A percentile compares a stretch with the other conserved stretches of the same genome.
These are phyloP conservation scores for Microchirus variegatus DNA, from an alignment of 2,797 vertebrate species.

Conservation along the genomic window DNA sequence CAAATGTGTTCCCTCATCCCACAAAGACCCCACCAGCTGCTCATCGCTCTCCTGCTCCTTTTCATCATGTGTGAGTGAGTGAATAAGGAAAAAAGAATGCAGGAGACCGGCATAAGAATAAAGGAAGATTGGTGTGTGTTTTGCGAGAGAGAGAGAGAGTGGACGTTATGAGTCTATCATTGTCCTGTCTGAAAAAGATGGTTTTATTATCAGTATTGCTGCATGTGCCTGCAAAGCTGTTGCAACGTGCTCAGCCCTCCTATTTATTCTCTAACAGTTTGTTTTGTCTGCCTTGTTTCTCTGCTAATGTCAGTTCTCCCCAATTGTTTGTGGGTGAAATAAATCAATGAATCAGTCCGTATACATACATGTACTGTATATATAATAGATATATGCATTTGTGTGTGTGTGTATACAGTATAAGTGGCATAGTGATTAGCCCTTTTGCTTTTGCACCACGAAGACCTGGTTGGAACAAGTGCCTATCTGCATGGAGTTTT, in stretches of 20 bases:
- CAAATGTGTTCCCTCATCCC: constrained; percentile 61
- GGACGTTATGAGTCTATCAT: constrained; percentile 56
- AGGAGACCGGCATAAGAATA: constrained; percentile 29
- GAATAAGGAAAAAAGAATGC: constrained; percentile 48
- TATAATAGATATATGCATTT: no score
- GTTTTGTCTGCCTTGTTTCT: constrained; percentile 46
- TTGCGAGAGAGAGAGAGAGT: constrained; percentile 15
- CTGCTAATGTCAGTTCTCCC: constrained; percentile 44
- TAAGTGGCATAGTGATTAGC: no score
- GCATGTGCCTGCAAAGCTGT: constrained; percentile 47
- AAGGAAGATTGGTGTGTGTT: constrained; percentile 3
- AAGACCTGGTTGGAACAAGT: no score
- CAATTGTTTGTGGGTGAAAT: constrained; percentile 50
- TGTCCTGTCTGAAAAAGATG: constrained; percentile 51
- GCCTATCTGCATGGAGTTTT: no score
- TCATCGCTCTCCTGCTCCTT: constrained; percentile 57
- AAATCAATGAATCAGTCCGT: constrained; percentile 65
- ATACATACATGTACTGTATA: constrained; percentile 11
- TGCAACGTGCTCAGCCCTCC: constrained; percentile 41
- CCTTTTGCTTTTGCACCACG: no score
- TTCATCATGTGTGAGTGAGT: constrained; percentile 61
- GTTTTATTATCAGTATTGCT: constrained; percentile 68
- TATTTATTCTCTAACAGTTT: constrained; percentile 48
- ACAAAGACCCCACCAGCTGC: constrained; percentile 52
- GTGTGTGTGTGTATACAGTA: constrained; percentile 54